Conservation (phyloP, 2,888 invertebrate genomes). For the Spodoptera littoralis region DNA sequence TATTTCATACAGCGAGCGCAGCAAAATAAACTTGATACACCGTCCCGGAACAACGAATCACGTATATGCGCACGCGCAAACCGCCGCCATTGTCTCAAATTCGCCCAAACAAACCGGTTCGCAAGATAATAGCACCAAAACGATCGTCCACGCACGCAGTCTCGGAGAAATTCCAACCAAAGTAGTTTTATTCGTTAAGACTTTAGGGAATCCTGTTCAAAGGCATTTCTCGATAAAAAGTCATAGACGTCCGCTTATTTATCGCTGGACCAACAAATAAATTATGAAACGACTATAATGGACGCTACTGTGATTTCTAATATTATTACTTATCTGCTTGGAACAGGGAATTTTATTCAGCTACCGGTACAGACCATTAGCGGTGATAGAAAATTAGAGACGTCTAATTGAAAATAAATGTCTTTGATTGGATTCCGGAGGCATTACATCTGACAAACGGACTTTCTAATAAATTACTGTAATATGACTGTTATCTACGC, state of each 20-base stretch:
- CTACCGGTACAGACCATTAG: conserved; percentile 55
- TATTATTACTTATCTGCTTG: conserved; percentile 51
- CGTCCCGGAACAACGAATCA: conserved; percentile 68
- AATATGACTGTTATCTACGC: conserved; percentile 32
- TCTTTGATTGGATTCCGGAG: conserved; percentile 48
- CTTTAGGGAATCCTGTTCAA: conserved; percentile 53
- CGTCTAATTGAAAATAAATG: conserved; percentile 50
- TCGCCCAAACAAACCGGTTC: conserved; percentile 83
- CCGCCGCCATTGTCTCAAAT: conserved; percentile 82
- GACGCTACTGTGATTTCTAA: conserved; percentile 55
- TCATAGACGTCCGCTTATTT: conserved; percentile 53
- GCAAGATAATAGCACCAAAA: conserved; percentile 78
- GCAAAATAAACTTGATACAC: conserved; percentile 61
- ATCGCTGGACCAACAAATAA: conserved; percentile 52
- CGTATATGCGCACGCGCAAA: conserved; percentile 58
- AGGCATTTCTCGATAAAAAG: conserved; percentile 59
- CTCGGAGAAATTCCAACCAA: conserved; percentile 55
- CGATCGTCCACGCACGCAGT: conserved; percentile 58
- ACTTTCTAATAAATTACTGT: conserved; percentile 17
- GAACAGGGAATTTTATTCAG: conserved; percentile 46
- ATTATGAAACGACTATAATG: conserved; percentile 48
- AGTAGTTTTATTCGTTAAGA: conserved; percentile 57
- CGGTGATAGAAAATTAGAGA: conserved; percentile 55
- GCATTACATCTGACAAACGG: conserved; percentile 27
- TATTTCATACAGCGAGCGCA: conserved; percentile 45